phyloP scores from a whole-genome alignment of 2,888 invertebrate genomes.

The Caradrina kadenii region DNA sequence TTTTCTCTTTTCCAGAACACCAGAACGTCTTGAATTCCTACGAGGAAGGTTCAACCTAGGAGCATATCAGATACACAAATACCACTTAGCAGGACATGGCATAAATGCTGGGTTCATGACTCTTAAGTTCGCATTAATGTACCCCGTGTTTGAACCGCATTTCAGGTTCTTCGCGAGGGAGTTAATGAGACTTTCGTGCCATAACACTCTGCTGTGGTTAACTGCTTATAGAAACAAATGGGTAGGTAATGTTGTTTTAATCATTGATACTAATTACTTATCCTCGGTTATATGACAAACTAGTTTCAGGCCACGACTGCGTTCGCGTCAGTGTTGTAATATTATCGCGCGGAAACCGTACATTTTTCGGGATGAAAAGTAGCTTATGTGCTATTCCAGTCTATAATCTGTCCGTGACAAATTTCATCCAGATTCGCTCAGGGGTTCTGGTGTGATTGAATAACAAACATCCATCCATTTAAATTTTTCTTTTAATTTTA shows the following conservation, averaged over 20 bases:
- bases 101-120: conserved; percentile 70
- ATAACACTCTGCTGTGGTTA: conserved; percentile 80
- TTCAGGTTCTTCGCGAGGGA: conserved; percentile 91
- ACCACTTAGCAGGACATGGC: conserved; percentile 73
- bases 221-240: conserved; percentile 84
- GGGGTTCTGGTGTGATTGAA: too few species aligned
- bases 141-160: conserved; percentile 91
- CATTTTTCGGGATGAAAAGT: too few species aligned
- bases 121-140: conserved; percentile 80
- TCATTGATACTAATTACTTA: not conserved
- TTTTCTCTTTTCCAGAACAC: conserved; percentile 68
- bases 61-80: conserved; percentile 77
- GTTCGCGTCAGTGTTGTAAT: too few species aligned
- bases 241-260: conserved; percentile 75
- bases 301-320: too few species aligned
- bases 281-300: too few species aligned
- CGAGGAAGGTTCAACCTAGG: conserved; percentile 78
- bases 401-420: too few species aligned
- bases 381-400: too few species aligned
- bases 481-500: too few species aligned
- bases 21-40: conserved; percentile 79
- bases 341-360: too few species aligned
- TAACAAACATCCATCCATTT: too few species aligned
- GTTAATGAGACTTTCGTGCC: conserved; percentile 90
- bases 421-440: too few species aligned